A percentile compares a stretch with the other conserved stretches of the same genome.
Evolutionary conservation across 2,113 vertebrate species (phyloP).

Genomic region (Phyllostomus discolor): DNA sequence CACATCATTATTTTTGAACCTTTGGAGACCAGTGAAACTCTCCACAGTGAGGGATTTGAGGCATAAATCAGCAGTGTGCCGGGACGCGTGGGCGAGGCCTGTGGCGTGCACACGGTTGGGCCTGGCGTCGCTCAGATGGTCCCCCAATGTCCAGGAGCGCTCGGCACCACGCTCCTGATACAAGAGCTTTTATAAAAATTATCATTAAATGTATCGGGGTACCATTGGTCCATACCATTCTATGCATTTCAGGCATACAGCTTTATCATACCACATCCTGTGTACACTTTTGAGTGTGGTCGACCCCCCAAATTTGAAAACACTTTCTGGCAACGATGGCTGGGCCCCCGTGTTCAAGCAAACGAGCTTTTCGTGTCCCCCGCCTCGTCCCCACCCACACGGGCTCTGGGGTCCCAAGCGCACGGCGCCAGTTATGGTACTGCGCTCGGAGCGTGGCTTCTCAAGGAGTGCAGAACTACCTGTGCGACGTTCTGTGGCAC

Average conservation of each 20-base stretch:
- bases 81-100: neutral
- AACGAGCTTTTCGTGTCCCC: neutral
- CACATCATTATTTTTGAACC: slow-evolving; percentile 48
- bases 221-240: neutral
- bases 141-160: neutral
- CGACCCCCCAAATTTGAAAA: neutral
- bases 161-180: neutral
- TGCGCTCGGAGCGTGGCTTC: neutral
- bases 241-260: neutral
- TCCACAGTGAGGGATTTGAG: neutral
- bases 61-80: neutral
- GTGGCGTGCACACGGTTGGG: neutral
- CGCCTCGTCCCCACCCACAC: neutral
- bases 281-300: neutral
- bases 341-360: neutral
- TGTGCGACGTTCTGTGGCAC: slow-evolving; percentile 13
- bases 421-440: neutral
- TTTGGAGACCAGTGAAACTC: neutral
- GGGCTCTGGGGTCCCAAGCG: neutral
- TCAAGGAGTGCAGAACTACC: slow-evolving; percentile 31
- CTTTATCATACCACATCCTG: neutral
- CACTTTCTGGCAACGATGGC: neutral
- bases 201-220: neutral
- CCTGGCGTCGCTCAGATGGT: neutral
- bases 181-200: neutral